phyloP scores from a whole-genome alignment of 2,113 vertebrate genomes.

The Cyanocitta stelleri region DNA sequence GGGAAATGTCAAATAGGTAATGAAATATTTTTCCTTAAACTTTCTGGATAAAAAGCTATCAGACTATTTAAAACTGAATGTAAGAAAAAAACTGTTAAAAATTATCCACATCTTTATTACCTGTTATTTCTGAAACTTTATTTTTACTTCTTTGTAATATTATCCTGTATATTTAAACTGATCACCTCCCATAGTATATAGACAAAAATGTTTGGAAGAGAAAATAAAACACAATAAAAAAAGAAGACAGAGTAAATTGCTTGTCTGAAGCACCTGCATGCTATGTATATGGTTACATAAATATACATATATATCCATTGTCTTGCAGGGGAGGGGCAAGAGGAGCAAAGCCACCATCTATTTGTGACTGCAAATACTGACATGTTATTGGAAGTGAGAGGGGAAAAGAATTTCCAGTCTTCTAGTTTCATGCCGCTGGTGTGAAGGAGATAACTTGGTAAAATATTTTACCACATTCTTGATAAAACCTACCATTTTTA shows the following conservation, averaged over 20 bases:
- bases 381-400: neutral
- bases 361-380: neutral
- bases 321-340: neutral
- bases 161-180: neutral
- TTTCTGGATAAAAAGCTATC: neutral
- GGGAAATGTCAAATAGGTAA: neutral
- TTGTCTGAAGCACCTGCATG: neutral
- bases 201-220: neutral
- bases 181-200: neutral
- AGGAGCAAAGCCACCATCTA: neutral
- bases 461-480: conserved; percentile 27
- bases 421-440: neutral
- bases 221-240: neutral
- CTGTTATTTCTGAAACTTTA: neutral
- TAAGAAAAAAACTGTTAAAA: neutral
- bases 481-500: conserved; percentile 53
- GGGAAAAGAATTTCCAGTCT: neutral
- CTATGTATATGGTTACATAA: neutral
- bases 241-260: neutral
- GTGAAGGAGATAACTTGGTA: neutral
- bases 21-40: neutral
- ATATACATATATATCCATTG: neutral
- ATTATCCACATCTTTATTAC: neutral
- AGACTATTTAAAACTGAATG: neutral
- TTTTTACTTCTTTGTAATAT: neutral